Evolutionary conservation across 2,797 vertebrate species (phyloP).

Genomic region (Neosilurus mollespiculum): DNA sequence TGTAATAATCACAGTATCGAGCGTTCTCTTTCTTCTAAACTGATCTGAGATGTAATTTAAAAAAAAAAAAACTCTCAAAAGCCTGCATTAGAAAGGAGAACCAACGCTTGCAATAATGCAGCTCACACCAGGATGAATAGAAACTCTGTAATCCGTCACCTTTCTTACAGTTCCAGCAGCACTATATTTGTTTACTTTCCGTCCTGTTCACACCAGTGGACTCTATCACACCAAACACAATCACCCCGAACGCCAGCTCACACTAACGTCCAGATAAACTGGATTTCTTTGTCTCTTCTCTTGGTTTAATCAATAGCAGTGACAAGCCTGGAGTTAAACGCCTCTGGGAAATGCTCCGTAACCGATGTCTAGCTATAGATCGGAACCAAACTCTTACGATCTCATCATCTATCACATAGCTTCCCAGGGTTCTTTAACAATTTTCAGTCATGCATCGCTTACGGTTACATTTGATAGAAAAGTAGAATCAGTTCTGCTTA

Average conservation of each 20-base stretch:
- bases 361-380: not conserved
- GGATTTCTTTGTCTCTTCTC: not conserved
- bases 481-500: not conserved
- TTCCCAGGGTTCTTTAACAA: not conserved
- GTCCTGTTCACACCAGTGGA: not conserved
- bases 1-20: not conserved
- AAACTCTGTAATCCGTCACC: not conserved
- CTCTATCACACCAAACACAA: not conserved
- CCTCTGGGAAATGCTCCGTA: not conserved
- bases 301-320: not conserved
- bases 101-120: not conserved
- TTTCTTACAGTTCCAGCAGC: not conserved
- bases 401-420: not conserved
- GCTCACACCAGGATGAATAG: not conserved
- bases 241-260: not conserved
- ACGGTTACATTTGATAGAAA: not conserved
- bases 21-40: not conserved
- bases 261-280: not conserved
- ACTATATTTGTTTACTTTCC: not conserved
- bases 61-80: not conserved
- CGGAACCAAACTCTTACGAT: not conserved
- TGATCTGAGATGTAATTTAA: not conserved
- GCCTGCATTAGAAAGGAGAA: not conserved
- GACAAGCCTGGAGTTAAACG: not conserved
- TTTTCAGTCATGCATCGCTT: not conserved